These are phyloP conservation scores for Felis chaus DNA, from an alignment of 2,113 vertebrate genomes.

Conservation along the genomic window DNA sequence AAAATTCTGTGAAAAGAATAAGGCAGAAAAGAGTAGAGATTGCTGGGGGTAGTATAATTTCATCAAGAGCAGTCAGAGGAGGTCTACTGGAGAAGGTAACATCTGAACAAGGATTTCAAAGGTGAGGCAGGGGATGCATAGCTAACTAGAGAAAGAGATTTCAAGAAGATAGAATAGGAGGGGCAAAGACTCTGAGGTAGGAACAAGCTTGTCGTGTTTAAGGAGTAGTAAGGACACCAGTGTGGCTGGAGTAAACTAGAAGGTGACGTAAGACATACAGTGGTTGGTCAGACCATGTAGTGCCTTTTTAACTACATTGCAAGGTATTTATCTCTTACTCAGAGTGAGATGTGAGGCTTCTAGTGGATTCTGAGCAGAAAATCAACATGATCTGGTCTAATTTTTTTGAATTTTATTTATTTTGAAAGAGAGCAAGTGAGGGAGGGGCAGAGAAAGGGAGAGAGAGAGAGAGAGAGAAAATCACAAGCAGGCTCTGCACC, in stretches of 20 bases:
- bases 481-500: too few species aligned
- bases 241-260: background rate
- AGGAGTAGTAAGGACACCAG: background rate
- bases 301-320: background rate
- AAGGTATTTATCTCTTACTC: background rate
- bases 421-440: too few species aligned
- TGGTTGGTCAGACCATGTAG: fast-evolving
- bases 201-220: background rate
- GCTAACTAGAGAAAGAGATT: background rate
- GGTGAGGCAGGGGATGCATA: background rate
- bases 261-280: background rate
- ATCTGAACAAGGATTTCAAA: background rate
- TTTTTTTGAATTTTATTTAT: too few species aligned
- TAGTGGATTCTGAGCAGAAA: background rate
- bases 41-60: background rate
- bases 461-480: too few species aligned
- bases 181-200: background rate
- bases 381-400: background rate
- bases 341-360: background rate
- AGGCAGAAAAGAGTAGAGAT: background rate
- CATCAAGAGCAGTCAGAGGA: background rate
- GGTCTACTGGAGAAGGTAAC: background rate
- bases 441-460: too few species aligned
- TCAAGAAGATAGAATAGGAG: background rate
- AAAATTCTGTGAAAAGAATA: background rate